These are phyloP conservation scores for sheep (Ovis aries) DNA, from an alignment of 2,113 vertebrate genomes.

Conservation along the genomic window DNA sequence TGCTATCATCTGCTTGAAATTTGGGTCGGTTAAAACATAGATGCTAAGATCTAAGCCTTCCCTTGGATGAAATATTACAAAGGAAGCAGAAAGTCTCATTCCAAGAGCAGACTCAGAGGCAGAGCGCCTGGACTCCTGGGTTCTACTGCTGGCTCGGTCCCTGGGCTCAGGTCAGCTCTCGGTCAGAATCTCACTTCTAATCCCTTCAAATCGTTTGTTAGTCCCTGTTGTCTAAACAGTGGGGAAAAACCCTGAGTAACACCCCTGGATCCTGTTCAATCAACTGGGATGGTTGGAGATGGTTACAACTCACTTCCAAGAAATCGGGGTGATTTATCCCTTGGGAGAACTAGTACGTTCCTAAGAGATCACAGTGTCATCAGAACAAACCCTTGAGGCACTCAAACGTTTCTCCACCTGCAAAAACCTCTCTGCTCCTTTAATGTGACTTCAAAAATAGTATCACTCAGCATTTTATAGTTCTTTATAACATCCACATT, in stretches of 20 bases:
- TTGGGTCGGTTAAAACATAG: constrained; percentile 60
- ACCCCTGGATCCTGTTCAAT: constrained; percentile 69
- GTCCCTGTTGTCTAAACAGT: constrained; percentile 75
- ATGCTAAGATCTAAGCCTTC: constrained; percentile 62
- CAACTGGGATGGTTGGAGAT: constrained; percentile 31
- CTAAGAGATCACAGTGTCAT: constrained; percentile 18
- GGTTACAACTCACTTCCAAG: constrained; percentile 64
- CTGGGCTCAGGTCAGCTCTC: constrained; percentile 67
- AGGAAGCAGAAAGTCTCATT: constrained; percentile 62
- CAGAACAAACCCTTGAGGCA: background rate
- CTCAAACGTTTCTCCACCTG: constrained; percentile 37
- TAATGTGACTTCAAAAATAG: background rate
- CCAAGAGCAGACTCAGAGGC: constrained; percentile 56
- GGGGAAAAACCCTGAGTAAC: constrained; percentile 70
- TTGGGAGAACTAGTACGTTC: background rate
- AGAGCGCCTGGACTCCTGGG: constrained; percentile 65
- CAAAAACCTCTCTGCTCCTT: background rate
- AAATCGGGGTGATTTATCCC: constrained; percentile 59
- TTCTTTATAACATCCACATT: background rate
- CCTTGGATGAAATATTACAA: constrained; percentile 60
- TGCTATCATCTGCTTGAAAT: constrained; percentile 69
- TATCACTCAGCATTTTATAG: background rate
- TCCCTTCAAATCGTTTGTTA: constrained; percentile 72
- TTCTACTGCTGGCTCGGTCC: constrained; percentile 64
- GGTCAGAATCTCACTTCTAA: constrained; percentile 75